Percentiles rank a stretch among this genome's conserved stretches.
Conservation (phyloP, 2,888 invertebrate genomes). For the Leuctra nigra region DNA sequence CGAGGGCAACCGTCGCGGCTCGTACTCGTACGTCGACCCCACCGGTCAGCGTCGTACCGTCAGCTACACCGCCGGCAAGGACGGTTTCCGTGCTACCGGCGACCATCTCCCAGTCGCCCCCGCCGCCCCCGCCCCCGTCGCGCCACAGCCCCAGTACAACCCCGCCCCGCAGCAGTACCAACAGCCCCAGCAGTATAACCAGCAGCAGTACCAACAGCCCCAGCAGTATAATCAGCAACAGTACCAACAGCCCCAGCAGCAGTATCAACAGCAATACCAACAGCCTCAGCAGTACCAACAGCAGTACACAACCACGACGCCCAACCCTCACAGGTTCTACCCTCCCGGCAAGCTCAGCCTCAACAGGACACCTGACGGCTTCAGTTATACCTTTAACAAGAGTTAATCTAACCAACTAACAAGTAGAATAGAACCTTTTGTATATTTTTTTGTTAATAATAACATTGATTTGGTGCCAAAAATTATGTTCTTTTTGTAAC, state of each 20-base stretch:
- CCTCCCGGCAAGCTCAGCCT: slow-evolving; percentile 80
- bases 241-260: slow-evolving; percentile 45
- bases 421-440: neutral
- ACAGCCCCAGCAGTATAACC: slow-evolving; percentile 40
- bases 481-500: slow-evolving; percentile 13
- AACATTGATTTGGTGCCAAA: too few relatives aligned
- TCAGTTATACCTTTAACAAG: slow-evolving; percentile 78
- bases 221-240: slow-evolving; percentile 36
- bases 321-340: slow-evolving; percentile 66
- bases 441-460: slow-evolving; percentile 16
- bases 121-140: slow-evolving; percentile 31
- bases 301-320: slow-evolving; percentile 47
- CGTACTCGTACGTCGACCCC: slow-evolving; percentile 81
- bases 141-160: slow-evolving; percentile 32
- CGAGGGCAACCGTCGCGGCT: slow-evolving; percentile 74
- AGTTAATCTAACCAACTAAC: slow-evolving; percentile 36
- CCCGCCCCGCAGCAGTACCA: slow-evolving; percentile 42
- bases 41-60: slow-evolving; percentile 73
- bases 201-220: slow-evolving; percentile 45
- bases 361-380: slow-evolving; percentile 83
- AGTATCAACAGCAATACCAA: slow-evolving; percentile 39
- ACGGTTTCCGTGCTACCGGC: slow-evolving; percentile 72
- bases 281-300: slow-evolving; percentile 38
- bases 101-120: slow-evolving; percentile 59
- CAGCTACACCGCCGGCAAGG: slow-evolving; percentile 78